Percentiles rank a stretch among this genome's conserved stretches.
Conservation (phyloP, 2,888 invertebrate species). For the Pegoplata infirma region DNA sequence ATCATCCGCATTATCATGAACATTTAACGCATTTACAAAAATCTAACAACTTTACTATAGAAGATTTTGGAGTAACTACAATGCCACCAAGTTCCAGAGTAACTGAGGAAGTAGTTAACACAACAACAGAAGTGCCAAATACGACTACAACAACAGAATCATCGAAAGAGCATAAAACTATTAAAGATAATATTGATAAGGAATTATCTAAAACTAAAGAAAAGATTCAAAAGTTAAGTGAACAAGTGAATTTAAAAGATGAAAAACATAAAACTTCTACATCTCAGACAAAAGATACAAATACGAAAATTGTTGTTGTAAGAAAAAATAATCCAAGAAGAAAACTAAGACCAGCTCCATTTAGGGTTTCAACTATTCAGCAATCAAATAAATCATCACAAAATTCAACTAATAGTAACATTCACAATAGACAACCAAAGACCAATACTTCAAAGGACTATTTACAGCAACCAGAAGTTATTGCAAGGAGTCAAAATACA, state of each 20-base stretch:
- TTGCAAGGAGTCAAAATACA: background rate
- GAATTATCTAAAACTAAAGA: constrained; percentile 21
- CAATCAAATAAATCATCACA: background rate
- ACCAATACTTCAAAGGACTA: background rate
- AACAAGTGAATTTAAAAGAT: constrained; percentile 12
- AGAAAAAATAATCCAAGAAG: background rate
- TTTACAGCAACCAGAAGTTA: background rate
- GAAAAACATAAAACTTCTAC: background rate
- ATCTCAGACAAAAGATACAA: background rate
- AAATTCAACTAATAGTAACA: background rate
- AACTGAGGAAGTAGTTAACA: background rate
- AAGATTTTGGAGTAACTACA: constrained; percentile 38
- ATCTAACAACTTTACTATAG: constrained; percentile 45
- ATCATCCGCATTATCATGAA: constrained; percentile 70
- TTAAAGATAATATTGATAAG: constrained; percentile 16
- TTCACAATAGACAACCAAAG: background rate
- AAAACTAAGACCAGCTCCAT: background rate
- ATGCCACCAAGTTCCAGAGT: background rate
- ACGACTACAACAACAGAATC: background rate
- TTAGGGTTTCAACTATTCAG: background rate
- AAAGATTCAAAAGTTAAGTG: constrained; percentile 15
- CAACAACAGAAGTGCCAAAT: background rate
- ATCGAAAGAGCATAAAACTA: background rate
- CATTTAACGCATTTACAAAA: constrained; percentile 60
- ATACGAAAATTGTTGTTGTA: constrained; percentile 1